Base-by-base conservation (phyloP, 2,888 invertebrate species). In the Callimorpha dominula region DNA sequence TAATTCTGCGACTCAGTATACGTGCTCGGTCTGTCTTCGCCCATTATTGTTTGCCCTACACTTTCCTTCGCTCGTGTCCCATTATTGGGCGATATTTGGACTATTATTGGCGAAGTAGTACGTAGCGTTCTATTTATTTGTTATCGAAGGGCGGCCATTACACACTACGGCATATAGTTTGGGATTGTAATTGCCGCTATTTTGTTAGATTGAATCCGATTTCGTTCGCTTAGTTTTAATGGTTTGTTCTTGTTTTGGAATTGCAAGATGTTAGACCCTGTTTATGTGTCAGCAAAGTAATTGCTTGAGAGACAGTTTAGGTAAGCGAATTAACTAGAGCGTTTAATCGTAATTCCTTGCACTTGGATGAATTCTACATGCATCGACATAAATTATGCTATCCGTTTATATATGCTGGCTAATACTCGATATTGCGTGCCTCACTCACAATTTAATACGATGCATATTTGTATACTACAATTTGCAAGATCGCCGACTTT, bases 81-180 rank as follows among this genome's bases (percentile, higher is more conserved):
- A 92, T 94, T 93, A 94, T 93, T 93, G 93, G 86, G 90, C 93
- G 90, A 93, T 93, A 93, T 94, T 93, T 90, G 89, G 91, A 90
- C 92, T 88, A 92, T 93, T 94, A 93, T 93, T 91, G 90, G 90
- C 80, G 76, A 82, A 88, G 85, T 87, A 86, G 86, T 85, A 81
- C 83, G 85, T 81, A 83, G 85, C 85, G 85, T 89, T 90, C 89
- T 92, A 91, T 92, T 93, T 94, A 92, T 94, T 88, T 89, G 87
- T 90, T 88, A 88, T 88, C 90, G 91, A 92, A 92, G 91, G 92
- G 87, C 88, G 88, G 83, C 88, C 88, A 87, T 92, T 91, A 91
- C 88, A 86, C 85, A 82, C 87, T 88, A 90, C 86, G 87, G 88
- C 88, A 89, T 91, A 89, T 90, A 91, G 89, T 91, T 92, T 87